These are phyloP conservation scores for Neodiprion virginianus DNA, from an alignment of 1,140 invertebrate species.

Conservation along the genomic window DNA sequence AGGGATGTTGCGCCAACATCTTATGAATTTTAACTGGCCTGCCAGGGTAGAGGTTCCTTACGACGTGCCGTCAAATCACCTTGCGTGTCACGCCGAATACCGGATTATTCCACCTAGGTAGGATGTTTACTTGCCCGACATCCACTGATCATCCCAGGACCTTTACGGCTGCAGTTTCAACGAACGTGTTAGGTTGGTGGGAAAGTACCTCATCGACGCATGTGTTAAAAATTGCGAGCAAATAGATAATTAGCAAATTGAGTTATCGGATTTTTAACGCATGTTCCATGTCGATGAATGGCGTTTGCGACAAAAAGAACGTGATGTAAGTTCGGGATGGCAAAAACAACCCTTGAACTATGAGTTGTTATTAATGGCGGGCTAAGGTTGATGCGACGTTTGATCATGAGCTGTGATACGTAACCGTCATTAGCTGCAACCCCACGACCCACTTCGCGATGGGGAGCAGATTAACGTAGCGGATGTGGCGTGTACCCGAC, in stretches of 20 bases:
- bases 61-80: background rate
- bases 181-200: too few relatives aligned
- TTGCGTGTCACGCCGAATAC: background rate
- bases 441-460: background rate
- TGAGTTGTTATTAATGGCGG: constrained; percentile 1
- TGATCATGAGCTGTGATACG: background rate
- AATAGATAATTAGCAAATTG: too few relatives aligned
- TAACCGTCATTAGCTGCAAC: constrained; percentile 2
- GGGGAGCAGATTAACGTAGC: background rate
- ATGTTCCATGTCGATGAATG: too few relatives aligned
- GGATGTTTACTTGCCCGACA: background rate
- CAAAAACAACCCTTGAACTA: background rate
- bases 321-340: background rate
- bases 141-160: background rate
- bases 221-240: too few relatives aligned
- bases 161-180: too few relatives aligned
- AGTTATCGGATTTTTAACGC: too few relatives aligned
- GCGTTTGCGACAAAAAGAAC: background rate
- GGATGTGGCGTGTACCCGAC: constrained; percentile 1
- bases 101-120: background rate
- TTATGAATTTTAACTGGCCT: background rate
- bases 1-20: background rate
- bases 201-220: too few relatives aligned
- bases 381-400: background rate
- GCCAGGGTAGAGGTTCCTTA: background rate